Conservation (phyloP, 1,140 invertebrate genomes). For the Drosophila funebris region DNA sequence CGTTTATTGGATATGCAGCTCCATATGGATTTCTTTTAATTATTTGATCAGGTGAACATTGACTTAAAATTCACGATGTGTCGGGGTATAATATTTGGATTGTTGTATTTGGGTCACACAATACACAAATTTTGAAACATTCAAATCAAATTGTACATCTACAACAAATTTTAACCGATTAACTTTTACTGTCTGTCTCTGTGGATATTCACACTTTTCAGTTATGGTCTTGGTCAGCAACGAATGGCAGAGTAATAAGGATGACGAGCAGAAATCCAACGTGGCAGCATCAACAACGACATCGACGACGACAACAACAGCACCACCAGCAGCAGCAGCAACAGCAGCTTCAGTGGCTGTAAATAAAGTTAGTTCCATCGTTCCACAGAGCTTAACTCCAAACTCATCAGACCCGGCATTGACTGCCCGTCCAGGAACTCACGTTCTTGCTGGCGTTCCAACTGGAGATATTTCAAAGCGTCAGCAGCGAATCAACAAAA, state of each 20-base stretch:
- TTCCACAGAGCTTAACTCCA: not conserved
- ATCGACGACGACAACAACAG: not conserved
- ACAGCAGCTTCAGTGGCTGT: constrained; percentile 4
- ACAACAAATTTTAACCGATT: constrained; percentile 4
- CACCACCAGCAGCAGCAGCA: constrained; percentile 13
- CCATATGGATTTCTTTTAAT: no score
- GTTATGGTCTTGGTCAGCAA: constrained; percentile 74
- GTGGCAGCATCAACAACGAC: constrained; percentile 4
- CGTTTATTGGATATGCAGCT: no score
- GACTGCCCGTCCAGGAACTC: constrained; percentile 6
- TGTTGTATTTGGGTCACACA: constrained; percentile 11
- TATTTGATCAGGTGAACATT: constrained; percentile 1
- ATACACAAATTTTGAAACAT: constrained; percentile 23
- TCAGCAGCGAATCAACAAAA: constrained; percentile 29
- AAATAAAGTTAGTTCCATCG: constrained; percentile 1
- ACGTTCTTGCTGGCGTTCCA: not conserved
- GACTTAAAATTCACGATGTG: constrained; percentile 11
- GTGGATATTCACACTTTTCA: constrained; percentile 20
- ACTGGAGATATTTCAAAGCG: constrained; percentile 6
- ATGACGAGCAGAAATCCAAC: constrained; percentile 53
- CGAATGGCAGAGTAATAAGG: constrained; percentile 62
- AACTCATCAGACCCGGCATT: constrained; percentile 1
- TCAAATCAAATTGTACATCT: constrained; percentile 29
- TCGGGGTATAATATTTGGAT: constrained; percentile 10
- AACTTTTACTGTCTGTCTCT: constrained; percentile 10